A percentile compares a stretch with the other conserved stretches of the same genome.
Evolutionary conservation across 2,113 vertebrate genomes (phyloP).

Genomic region (Tupaia chinensis): DNA sequence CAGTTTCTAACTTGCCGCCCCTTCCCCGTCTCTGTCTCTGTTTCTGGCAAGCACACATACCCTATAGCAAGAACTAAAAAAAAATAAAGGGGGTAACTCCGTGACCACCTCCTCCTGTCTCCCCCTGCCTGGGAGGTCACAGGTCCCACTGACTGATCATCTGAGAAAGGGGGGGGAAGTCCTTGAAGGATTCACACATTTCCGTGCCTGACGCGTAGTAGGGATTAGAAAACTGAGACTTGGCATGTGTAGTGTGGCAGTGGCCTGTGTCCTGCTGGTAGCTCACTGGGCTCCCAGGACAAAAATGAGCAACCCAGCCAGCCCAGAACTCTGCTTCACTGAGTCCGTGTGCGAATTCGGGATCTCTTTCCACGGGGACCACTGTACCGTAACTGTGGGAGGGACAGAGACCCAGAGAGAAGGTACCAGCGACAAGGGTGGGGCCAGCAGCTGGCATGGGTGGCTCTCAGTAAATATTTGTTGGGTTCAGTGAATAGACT

Average conservation of each 20-base stretch:
- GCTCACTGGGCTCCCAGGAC: not conserved
- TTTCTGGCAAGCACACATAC: too few relatives aligned
- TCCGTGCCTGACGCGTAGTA: too few relatives aligned
- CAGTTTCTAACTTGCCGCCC: too few relatives aligned
- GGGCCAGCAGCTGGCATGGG: not conserved
- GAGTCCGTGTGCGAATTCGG: not conserved
- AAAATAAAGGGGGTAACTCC: not conserved
- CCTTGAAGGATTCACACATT: not conserved
- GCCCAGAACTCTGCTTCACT: not conserved
- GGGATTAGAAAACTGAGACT: not conserved
- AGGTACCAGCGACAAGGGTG: not conserved
- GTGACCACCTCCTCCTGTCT: not conserved
- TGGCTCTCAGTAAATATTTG: not conserved
- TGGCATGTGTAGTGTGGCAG: not conserved
- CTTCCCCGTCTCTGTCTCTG: too few relatives aligned
- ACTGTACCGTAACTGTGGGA: not conserved
- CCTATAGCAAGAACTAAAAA: too few relatives aligned
- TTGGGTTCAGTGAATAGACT: not conserved
- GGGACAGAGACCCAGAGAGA: not conserved
- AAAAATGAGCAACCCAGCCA: not conserved
- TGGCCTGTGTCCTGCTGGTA: not conserved
- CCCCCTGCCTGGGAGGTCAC: not conserved
- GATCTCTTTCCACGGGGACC: not conserved
- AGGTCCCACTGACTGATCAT: not conserved
- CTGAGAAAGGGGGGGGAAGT: not conserved